phyloP scores from a whole-genome alignment of 2,797 vertebrate species.

The Characodon lateralis region DNA sequence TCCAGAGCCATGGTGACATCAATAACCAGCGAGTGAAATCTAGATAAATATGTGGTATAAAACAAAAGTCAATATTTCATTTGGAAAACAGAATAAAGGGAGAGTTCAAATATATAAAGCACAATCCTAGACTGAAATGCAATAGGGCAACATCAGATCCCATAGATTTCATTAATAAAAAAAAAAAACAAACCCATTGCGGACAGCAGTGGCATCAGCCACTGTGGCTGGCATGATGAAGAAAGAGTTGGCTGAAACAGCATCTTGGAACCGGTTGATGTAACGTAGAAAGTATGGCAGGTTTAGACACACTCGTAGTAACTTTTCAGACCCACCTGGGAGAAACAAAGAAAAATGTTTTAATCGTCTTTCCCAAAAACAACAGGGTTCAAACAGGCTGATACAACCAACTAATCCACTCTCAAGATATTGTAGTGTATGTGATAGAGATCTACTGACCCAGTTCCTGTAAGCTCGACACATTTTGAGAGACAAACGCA shows the following conservation, averaged over 20 bases:
- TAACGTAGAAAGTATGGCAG: slow-evolving; percentile 97
- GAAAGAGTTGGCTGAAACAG: slow-evolving; percentile 96
- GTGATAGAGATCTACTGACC: slow-evolving; percentile 78
- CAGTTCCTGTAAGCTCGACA: slow-evolving; percentile 97
- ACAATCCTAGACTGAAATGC: background rate
- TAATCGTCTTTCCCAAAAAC: background rate
- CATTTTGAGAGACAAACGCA: slow-evolving; percentile 97
- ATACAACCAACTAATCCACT: background rate
- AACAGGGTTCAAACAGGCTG: background rate
- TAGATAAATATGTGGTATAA: slow-evolving; percentile 45
- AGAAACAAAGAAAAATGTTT: background rate
- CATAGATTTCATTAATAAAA: background rate
- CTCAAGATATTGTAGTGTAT: background rate
- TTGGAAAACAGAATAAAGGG: background rate
- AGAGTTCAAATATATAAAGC: background rate
- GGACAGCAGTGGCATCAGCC: slow-evolving; percentile 96
- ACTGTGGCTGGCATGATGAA: slow-evolving; percentile 99
- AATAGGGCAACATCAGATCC: background rate
- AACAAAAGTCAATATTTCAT: background rate
- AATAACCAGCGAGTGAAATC: slow-evolving; percentile 97
- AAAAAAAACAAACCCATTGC: slow-evolving; percentile 87
- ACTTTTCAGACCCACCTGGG: slow-evolving; percentile 95
- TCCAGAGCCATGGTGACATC: slow-evolving; percentile 99
- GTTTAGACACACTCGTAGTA: slow-evolving; percentile 96
- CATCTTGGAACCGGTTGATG: slow-evolving; percentile 98